phyloP scores from a whole-genome alignment of 2,797 vertebrate species.

The Crypturellus tataupa region DNA sequence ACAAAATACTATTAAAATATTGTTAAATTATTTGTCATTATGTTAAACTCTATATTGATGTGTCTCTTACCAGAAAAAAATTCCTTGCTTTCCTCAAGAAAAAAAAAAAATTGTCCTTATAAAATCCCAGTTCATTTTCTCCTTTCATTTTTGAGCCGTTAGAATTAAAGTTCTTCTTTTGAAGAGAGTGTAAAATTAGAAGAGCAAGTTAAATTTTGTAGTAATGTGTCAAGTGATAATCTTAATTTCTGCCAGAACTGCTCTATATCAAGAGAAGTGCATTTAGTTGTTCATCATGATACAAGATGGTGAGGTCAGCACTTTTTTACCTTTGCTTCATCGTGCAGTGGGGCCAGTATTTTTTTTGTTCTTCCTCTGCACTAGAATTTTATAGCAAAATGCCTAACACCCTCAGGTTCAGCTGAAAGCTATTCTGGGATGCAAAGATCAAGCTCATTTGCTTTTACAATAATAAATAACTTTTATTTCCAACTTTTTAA shows the following conservation, averaged over 20 bases:
- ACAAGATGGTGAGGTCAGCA: background rate
- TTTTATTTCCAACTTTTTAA: background rate
- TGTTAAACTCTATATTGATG: background rate
- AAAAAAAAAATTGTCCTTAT: background rate
- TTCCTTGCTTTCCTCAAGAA: background rate
- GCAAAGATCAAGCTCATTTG: background rate
- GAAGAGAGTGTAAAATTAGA: background rate
- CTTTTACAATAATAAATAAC: background rate
- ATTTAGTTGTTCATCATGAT: background rate
- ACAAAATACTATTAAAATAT: too few relatives aligned
- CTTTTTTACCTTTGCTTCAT: background rate
- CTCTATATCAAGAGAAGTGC: background rate
- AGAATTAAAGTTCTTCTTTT: background rate
- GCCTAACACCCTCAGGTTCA: background rate
- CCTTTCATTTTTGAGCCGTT: background rate
- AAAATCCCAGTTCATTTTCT: background rate
- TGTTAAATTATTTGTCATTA: too few relatives aligned
- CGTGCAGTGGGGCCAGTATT: background rate
- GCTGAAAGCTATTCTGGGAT: background rate
- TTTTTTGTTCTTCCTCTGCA: background rate
- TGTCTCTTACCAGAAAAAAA: background rate
- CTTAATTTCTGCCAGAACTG: background rate
- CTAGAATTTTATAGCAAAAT: background rate
- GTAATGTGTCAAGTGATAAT: background rate
- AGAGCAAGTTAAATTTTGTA: background rate